These are phyloP conservation scores for Cololabis saira DNA, from an alignment of 2,113 vertebrate species.

Conservation along the genomic window DNA sequence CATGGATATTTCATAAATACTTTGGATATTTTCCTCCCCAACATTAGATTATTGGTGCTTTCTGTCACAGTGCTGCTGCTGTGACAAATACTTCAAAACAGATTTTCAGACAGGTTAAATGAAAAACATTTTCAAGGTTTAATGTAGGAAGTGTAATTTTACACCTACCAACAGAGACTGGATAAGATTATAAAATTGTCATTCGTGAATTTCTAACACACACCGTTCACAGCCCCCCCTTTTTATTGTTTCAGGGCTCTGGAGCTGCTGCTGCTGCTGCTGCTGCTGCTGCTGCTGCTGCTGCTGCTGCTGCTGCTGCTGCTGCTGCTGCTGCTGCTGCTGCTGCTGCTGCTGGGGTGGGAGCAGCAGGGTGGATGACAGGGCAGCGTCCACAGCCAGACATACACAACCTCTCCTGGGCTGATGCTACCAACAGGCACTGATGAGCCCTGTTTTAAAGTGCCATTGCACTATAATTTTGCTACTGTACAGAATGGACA, in stretches of 20 bases:
- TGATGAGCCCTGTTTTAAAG: conserved; percentile 57
- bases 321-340: conserved; percentile 3
- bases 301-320: no score
- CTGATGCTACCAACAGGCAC: conserved; percentile 54
- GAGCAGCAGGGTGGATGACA: conserved; percentile 69
- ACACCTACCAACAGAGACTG: conserved; percentile 23
- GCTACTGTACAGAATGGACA: no score
- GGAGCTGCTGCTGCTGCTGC: no score
- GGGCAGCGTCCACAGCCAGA: conserved; percentile 59
- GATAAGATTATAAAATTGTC: conserved; percentile 31
- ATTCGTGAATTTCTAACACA: conserved; percentile 30
- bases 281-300: no score
- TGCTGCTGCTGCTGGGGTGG: conserved; percentile 23
- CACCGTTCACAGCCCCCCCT: conserved; percentile 8
- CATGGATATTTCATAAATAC: conserved; percentile 67
- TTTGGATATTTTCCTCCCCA: conserved; percentile 56
- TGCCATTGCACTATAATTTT: background rate
- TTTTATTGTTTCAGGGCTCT: conserved; percentile 38
- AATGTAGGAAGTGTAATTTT: conserved; percentile 20
- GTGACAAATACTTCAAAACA: conserved; percentile 47
- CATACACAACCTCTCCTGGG: conserved; percentile 60
- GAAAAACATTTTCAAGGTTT: conserved; percentile 28
- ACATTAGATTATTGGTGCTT: conserved; percentile 38
- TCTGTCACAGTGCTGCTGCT: conserved; percentile 34
- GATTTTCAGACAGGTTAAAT: conserved; percentile 32